Conservation (phyloP, 2,113 vertebrate species). For the Equus quagga region DNA sequence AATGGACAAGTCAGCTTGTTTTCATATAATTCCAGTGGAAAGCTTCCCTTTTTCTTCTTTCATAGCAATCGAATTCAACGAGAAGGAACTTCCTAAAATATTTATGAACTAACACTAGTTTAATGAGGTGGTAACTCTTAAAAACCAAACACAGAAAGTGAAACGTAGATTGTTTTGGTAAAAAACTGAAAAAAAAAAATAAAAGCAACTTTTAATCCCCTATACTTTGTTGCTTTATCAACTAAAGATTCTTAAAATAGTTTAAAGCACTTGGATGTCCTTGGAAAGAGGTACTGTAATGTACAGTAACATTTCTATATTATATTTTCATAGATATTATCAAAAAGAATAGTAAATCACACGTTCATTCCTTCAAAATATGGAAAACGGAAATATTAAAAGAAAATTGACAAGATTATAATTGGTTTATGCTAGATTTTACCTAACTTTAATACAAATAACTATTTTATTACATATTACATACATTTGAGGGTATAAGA, state of each 20-base stretch:
- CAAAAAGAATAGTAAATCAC: background rate
- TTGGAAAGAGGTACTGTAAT: background rate
- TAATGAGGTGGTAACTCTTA: no score
- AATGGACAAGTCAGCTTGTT: no score
- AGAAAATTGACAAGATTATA: background rate
- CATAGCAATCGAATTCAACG: no score
- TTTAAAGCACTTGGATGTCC: background rate
- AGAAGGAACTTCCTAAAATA: no score
- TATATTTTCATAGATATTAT: background rate
- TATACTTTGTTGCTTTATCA: background rate
- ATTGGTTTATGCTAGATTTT: background rate
- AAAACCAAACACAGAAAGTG: no score
- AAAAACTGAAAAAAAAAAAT: conserved; percentile 24
- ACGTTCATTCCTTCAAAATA: conserved; percentile 8
- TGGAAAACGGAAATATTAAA: background rate
- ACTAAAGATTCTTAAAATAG: conserved; percentile 11
- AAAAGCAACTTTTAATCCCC: background rate
- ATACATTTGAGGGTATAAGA: background rate
- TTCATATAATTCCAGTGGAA: no score
- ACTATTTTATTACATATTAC: background rate
- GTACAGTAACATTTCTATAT: background rate
- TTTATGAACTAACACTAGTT: no score
- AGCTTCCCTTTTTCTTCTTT: no score
- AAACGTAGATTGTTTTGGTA: background rate
- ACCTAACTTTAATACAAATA: background rate